Evolutionary conservation across 2,888 invertebrate genomes (phyloP).

Genomic region (Melitaea athalia): DNA sequence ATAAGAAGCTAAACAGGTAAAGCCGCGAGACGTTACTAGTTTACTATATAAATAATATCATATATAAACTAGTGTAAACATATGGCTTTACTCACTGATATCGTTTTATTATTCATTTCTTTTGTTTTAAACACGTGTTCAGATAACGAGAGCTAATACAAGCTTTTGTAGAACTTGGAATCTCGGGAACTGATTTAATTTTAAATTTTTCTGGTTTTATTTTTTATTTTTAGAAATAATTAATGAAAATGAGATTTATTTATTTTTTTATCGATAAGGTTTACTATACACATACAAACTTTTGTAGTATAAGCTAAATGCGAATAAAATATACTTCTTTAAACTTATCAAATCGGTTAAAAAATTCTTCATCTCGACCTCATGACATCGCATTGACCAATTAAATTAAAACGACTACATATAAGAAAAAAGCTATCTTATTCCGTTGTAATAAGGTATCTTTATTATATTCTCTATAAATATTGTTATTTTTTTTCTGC

Average conservation of each 20-base stretch:
- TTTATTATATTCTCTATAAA: background rate
- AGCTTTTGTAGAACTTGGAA: too few relatives aligned
- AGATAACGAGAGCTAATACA: too few relatives aligned
- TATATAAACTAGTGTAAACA: background rate
- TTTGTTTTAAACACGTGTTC: slow-evolving; percentile 3
- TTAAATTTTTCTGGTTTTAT: too few relatives aligned
- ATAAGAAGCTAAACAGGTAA: too few relatives aligned
- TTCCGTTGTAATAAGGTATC: background rate
- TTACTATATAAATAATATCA: too few relatives aligned
- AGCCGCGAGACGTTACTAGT: too few relatives aligned
- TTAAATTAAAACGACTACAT: background rate
- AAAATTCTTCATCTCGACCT: slow-evolving; percentile 8
- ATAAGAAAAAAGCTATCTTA: background rate
- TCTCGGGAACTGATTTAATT: too few relatives aligned
- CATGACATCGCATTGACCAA: background rate
- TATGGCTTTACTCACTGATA: background rate
- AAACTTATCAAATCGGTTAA: background rate
- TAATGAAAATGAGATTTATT: background rate
- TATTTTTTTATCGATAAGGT: too few relatives aligned
- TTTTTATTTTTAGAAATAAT: background rate
- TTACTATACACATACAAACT: too few relatives aligned
- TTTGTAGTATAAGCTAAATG: background rate
- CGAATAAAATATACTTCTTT: background rate
- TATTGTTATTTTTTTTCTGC: too few relatives aligned
- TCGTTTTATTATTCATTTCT: slow-evolving; percentile 9